Base-by-base conservation (phyloP, 2,797 vertebrate genomes). In the Tenualosa thibaudeaui region DNA sequence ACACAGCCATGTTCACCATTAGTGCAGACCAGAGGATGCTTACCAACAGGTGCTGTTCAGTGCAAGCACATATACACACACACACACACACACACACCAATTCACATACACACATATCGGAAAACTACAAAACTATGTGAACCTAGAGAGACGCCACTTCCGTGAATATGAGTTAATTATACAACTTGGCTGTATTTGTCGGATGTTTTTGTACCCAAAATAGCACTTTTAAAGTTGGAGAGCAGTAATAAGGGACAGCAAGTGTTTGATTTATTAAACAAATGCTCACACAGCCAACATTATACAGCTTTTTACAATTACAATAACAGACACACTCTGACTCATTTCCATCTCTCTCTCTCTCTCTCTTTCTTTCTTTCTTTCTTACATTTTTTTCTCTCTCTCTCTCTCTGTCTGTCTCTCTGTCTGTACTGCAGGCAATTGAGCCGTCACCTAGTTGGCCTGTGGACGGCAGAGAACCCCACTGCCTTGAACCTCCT, bases 11-110 rank as follows among this genome's bases (percentile, higher is more conserved):
- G 96, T 99, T 99, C 96, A 99, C 98, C 90, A 92, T 98, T 94
- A 99, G 98, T 90, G 8, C 95, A 86, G 98, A 99, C 95, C 98
- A 99, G 92, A 97, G 98, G 93, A 99, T 99, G 98, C 97, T 99
- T 65, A 99, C 98, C 81, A 98, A 99, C 95, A 98, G 98, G 98
- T 99, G 40, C 90, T 51, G 50, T 8, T 51, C 50, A 12, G 50
- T 51, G 50, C 50, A 12, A 51, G 50, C 5, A 89, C 82, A 58
- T 89, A 88, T 81, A 81, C 84, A 87, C 37, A 65, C 81, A 58
- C 60, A 82, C 24, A 46, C 22, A 43, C 3, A 51, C 13, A 82
- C 54, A 43, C 84, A 31, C 71, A 13, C 56, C 19, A 3, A 81
- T 9, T 19, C 22, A 37, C 71, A 9, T 31, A 31, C 10, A 12